Conservation (phyloP, 2,113 vertebrate species). For the Erpornis zantholeuca region DNA sequence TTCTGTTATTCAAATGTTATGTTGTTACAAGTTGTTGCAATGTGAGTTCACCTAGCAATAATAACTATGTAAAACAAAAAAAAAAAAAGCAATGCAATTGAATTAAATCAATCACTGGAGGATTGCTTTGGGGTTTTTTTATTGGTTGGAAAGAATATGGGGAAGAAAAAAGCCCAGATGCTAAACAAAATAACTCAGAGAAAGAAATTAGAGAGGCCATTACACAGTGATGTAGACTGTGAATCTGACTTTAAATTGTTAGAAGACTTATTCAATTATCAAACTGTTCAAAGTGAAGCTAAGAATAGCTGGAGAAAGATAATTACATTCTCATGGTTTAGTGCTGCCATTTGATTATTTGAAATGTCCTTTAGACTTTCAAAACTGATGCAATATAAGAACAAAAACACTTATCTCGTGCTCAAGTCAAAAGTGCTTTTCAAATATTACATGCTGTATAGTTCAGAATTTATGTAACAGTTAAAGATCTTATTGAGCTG, state of each 20-base stretch:
- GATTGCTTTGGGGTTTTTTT: neutral
- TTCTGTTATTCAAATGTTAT: neutral
- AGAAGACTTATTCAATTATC: slow-evolving; percentile 57
- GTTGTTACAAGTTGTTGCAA: neutral
- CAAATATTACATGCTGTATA: slow-evolving; percentile 51
- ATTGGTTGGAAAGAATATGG: neutral
- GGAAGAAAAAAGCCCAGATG: neutral
- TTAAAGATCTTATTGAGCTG: slow-evolving; percentile 68
- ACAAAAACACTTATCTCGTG: slow-evolving; percentile 25
- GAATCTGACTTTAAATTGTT: slow-evolving; percentile 9
- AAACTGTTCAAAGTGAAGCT: slow-evolving; percentile 43
- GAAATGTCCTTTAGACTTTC: slow-evolving; percentile 53
- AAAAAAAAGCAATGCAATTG: neutral
- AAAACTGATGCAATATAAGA: slow-evolving; percentile 32
- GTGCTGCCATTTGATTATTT: slow-evolving; percentile 49
- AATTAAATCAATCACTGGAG: neutral
- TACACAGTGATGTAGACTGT: neutral
- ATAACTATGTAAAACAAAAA: neutral
- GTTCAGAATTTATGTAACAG: slow-evolving; percentile 69
- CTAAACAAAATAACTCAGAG: neutral
- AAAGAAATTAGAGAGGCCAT: slow-evolving; percentile 16
- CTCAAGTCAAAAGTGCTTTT: slow-evolving; percentile 56
- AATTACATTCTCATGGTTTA: slow-evolving; percentile 60
- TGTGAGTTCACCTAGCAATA: neutral
- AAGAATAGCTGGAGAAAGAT: slow-evolving; percentile 45